These are phyloP conservation scores for Hyposoter didymator DNA, from an alignment of 2,888 invertebrate species.

Conservation along the genomic window DNA sequence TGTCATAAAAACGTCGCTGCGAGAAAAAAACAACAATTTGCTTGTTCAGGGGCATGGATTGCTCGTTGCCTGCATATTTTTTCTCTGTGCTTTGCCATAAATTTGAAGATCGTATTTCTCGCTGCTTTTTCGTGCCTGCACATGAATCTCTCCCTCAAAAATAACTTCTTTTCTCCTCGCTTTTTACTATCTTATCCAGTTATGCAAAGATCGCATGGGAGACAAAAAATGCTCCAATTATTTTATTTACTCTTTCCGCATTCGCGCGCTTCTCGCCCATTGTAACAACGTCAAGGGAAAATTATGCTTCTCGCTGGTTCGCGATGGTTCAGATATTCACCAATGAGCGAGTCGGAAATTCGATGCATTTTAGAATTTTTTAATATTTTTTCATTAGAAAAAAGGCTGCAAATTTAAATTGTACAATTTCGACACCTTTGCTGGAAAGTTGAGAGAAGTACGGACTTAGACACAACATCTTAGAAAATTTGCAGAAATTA, in stretches of 20 bases:
- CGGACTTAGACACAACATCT: too few species aligned
- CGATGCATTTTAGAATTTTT: too few species aligned
- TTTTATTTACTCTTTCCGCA: not conserved
- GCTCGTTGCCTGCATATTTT: not conserved
- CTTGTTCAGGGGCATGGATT: not conserved
- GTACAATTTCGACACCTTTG: too few species aligned
- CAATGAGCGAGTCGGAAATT: not conserved
- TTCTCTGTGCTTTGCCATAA: not conserved
- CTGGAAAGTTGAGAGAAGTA: too few species aligned
- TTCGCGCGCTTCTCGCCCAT: not conserved
- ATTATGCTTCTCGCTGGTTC: not conserved
- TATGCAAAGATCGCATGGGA: not conserved
- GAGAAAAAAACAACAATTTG: not conserved
- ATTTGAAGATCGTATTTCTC: not conserved
- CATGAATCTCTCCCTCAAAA: not conserved
- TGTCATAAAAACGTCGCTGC: not conserved
- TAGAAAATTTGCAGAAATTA: too few species aligned
- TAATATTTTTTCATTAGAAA: too few species aligned
- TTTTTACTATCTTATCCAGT: not conserved
- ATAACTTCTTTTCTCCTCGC: not conserved
- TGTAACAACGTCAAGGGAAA: not conserved
- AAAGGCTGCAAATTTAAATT: too few species aligned
- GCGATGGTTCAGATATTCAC: not conserved
- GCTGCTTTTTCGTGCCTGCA: not conserved
- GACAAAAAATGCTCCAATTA: conserved; percentile 15